phyloP scores from a whole-genome alignment of 2,888 invertebrate genomes.

The Carpatolechia fugitivella region DNA sequence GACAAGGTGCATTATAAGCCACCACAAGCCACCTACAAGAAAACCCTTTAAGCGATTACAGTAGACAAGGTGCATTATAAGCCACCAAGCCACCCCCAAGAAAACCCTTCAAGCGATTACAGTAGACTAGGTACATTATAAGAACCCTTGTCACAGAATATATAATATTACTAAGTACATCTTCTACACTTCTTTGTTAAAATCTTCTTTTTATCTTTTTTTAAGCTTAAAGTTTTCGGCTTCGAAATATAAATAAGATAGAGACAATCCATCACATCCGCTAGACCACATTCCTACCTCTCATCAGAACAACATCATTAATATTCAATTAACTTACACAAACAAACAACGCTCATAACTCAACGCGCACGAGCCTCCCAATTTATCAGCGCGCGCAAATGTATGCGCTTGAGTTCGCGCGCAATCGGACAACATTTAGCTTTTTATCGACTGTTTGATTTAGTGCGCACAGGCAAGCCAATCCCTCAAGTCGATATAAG shows the following conservation, averaged over 20 bases:
- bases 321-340: slow-evolving; percentile 9
- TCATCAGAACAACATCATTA: slow-evolving; percentile 3
- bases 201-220: too few species aligned
- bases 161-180: too few species aligned
- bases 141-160: too few species aligned
- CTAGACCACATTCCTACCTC: background rate
- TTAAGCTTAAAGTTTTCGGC: background rate
- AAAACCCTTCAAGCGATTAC: too few species aligned
- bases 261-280: slow-evolving; percentile 7
- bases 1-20: too few species aligned
- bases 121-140: too few species aligned
- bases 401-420: slow-evolving; percentile 65
- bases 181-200: too few species aligned
- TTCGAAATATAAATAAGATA: background rate
- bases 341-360: slow-evolving; percentile 45
- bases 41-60: too few species aligned
- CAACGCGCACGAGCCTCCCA: slow-evolving; percentile 54
- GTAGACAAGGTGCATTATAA: too few species aligned
- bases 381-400: slow-evolving; percentile 73
- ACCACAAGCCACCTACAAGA: too few species aligned
- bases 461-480: slow-evolving; percentile 56
- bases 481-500: slow-evolving; percentile 73
- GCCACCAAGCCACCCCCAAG: too few species aligned
- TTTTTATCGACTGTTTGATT: slow-evolving; percentile 76
- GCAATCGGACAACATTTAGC: slow-evolving; percentile 77